phyloP scores from a whole-genome alignment of 2,888 invertebrate species.

The Sinopyrophorus schimmeli region DNA sequence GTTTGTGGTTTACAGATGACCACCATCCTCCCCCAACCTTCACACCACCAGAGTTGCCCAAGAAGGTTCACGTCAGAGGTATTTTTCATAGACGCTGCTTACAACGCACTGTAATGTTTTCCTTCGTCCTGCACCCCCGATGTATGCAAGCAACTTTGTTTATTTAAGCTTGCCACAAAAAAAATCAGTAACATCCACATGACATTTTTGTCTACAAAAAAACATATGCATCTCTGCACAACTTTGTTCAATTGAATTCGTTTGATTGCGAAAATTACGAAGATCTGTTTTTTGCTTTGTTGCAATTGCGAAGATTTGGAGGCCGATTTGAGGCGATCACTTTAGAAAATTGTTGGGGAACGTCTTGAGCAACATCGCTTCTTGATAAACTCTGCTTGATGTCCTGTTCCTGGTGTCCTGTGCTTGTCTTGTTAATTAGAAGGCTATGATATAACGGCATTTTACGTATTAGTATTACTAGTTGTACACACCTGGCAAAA shows the following conservation, averaged over 20 bases:
- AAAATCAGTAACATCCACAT: too few relatives aligned
- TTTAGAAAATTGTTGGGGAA: too few relatives aligned
- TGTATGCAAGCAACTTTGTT: slow-evolving; percentile 18
- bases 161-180: slow-evolving; percentile 1
- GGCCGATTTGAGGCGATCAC: too few relatives aligned
- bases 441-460: slow-evolving; percentile 7
- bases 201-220: too few relatives aligned
- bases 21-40: slow-evolving; percentile 97
- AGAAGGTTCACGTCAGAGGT: slow-evolving; percentile 98
- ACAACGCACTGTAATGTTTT: slow-evolving; percentile 19
- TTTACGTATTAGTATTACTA: slow-evolving; percentile 19
- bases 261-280: too few relatives aligned
- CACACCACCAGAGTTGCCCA: slow-evolving; percentile 98
- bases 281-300: too few relatives aligned
- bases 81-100: slow-evolving; percentile 42
- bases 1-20: slow-evolving; percentile 89
- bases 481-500: slow-evolving; percentile 28
- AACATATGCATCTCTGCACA: too few relatives aligned
- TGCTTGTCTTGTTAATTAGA: slow-evolving; percentile 23
- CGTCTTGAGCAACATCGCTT: too few relatives aligned
- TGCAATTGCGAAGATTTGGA: too few relatives aligned
- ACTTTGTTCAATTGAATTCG: too few relatives aligned
- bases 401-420: slow-evolving; percentile 20
- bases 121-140: slow-evolving; percentile 25
- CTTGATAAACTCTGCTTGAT: slow-evolving; percentile 49